A percentile compares a stretch with the other conserved stretches of the same genome.
phyloP scores from a whole-genome alignment of 2,113 vertebrate genomes.

The Dicaeum eximium region DNA sequence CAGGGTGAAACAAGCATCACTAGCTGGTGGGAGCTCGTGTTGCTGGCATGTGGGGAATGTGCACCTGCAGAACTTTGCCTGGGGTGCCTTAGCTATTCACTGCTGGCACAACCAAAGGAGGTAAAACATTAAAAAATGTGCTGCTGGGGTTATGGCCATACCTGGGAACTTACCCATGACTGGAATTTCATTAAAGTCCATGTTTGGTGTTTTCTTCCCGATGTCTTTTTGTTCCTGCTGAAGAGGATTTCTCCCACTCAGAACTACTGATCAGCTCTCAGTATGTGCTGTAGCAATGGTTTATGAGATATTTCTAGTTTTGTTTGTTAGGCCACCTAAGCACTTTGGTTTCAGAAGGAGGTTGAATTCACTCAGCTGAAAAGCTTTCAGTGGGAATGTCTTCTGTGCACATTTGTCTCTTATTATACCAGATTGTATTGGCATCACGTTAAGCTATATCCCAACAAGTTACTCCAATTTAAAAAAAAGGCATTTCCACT shows the following conservation, averaged over 20 bases:
- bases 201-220: background rate
- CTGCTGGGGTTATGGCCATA: background rate
- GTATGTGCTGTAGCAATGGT: background rate
- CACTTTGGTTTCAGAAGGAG: background rate
- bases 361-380: background rate
- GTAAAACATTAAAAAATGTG: background rate
- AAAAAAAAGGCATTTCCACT: background rate
- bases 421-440: background rate
- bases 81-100: background rate
- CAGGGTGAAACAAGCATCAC: background rate
- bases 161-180: background rate
- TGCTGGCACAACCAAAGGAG: background rate
- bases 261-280: background rate
- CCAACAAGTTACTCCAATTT: background rate
- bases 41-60: fast-evolving
- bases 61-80: background rate
- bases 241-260: background rate
- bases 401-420: background rate
- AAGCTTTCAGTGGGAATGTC: background rate
- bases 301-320: background rate
- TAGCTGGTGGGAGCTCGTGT: background rate
- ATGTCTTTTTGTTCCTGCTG: background rate
- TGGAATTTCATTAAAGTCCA: background rate
- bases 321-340: background rate
- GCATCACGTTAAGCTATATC: background rate